Base-by-base conservation (phyloP, 2,113 vertebrate species). In the Zosterops japonicus region DNA sequence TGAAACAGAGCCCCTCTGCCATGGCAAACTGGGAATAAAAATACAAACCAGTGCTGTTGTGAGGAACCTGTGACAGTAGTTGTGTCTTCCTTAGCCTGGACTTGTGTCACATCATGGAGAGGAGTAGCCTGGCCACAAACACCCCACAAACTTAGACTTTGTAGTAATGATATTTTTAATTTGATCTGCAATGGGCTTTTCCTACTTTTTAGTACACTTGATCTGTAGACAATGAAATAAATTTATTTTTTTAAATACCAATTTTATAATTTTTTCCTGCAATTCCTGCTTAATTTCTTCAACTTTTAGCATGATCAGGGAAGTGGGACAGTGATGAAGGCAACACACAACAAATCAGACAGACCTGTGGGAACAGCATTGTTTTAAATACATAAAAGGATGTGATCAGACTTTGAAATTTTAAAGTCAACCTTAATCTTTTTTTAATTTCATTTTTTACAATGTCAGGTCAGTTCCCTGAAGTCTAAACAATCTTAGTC, bases 11-110 rank as follows among this genome's bases (percentile, higher is more conserved):
- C 50, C 39, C 68, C 19, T 64, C 16, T 89, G 60, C 47, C 15
- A 1, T 47, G 14, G 28, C 33, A 75, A 41, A n/a, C 11, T 61
- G n/a, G 18, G 20, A 0, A 0, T 12, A 22, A 21, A 16, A 21
- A 7, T 0, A 44, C 9, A 7, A 29, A 7, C 10, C 25, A 15
- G 17, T 68, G 64, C 33, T 77, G 9, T 68, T 69, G 33, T 69
- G 83, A 85, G 74, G 47, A 68, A 11, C 1, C n/a, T 42, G 23
- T 10, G 55, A 33, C 49, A 76, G 20, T 31, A 35, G 25, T 16
- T 25, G 8, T 61, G 8, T 36, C 22, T 63, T 35, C 6, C 24
- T 76, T 22, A 47, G 11, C 33, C 25, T 50, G 13, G 24, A 4
- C 28, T 57, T 11, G 10, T 63, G 23, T 46, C 56, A 7, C 5